Conservation (phyloP, 2,797 vertebrate species). For the Varecia variegata region DNA sequence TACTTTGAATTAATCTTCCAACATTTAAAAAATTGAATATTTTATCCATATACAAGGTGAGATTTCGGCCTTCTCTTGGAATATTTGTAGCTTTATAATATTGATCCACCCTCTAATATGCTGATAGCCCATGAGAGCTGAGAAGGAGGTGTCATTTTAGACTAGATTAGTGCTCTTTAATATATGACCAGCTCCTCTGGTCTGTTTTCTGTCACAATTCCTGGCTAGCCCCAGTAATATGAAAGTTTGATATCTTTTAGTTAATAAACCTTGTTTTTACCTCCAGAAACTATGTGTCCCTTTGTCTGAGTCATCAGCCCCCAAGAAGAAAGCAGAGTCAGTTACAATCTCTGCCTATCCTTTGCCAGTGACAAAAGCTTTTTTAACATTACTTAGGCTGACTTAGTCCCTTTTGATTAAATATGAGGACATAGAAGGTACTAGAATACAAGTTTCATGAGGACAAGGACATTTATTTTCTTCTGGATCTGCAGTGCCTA, state of each 20-base stretch:
- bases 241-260: neutral
- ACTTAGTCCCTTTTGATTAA: neutral
- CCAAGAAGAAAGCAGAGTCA: neutral
- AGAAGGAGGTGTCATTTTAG: neutral
- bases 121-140: neutral
- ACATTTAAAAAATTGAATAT: neutral
- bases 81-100: neutral
- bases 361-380: neutral
- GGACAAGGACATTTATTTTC: neutral
- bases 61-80: neutral
- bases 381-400: neutral
- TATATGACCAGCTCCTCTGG: neutral
- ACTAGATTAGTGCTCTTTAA: neutral
- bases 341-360: neutral
- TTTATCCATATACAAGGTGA: neutral
- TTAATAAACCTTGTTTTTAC: slow-evolving; percentile 5
- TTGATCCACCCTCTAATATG: neutral
- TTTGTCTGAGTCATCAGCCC: neutral
- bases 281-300: neutral
- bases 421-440: neutral
- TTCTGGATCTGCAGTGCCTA: neutral
- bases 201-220: neutral
- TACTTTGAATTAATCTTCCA: neutral
- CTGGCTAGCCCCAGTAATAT: neutral
- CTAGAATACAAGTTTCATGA: neutral